Evolutionary conservation across 2,888 invertebrate genomes (phyloP).

Genomic region (Drosophila falleni): DNA sequence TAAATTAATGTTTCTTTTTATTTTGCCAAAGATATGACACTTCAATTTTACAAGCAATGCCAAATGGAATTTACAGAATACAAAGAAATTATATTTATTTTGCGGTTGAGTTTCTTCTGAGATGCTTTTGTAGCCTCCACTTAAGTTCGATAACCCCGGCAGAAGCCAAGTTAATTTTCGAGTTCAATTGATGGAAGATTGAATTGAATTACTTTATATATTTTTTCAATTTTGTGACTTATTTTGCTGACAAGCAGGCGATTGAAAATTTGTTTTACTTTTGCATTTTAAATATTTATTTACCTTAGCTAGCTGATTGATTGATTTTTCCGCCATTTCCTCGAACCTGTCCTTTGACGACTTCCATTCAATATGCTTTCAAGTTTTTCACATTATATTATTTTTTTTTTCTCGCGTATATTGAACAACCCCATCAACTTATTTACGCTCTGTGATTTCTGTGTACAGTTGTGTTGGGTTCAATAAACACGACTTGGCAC

Average conservation of each 20-base stretch:
- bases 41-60: constrained; percentile 8
- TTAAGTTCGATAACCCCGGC: constrained; percentile 10
- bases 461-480: constrained; percentile 48
- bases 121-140: not conserved
- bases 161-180: constrained; percentile 18
- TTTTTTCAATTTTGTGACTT: constrained; percentile 10
- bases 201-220: constrained; percentile 25
- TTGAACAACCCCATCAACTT: constrained; percentile 39
- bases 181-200: constrained; percentile 21
- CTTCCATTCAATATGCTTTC: constrained; percentile 3
- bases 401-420: constrained; percentile 27
- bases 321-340: constrained; percentile 16
- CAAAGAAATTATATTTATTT: constrained; percentile 16
- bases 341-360: not conserved
- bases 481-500: constrained; percentile 41
- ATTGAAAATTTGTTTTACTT: constrained; percentile 31
- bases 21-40: constrained; percentile 2
- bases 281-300: constrained; percentile 41
- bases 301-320: constrained; percentile 39
- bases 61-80: constrained; percentile 14
- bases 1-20: constrained; percentile 7
- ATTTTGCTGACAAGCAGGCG: constrained; percentile 27
- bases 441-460: constrained; percentile 44
- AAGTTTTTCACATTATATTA: not conserved
- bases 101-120: not conserved